These are phyloP conservation scores for Stomatorhinus walkeri DNA, from an alignment of 2,797 vertebrate genomes.

Conservation along the genomic window DNA sequence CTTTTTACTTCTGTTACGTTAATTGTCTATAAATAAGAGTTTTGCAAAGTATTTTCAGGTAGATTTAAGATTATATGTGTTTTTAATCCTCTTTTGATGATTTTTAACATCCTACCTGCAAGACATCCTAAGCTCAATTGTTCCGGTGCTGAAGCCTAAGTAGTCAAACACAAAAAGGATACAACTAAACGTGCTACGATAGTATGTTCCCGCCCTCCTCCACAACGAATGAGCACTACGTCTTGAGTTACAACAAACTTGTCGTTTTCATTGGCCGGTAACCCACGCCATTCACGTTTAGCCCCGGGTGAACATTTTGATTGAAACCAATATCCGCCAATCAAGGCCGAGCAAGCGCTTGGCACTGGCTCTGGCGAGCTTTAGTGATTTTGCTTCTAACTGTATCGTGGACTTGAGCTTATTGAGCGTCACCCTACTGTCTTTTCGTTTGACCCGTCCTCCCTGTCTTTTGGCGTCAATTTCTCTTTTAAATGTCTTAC, in stretches of 20 bases:
- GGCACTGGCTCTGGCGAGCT: background rate
- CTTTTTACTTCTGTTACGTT: background rate
- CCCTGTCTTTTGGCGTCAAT: constrained; percentile 18
- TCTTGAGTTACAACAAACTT: background rate
- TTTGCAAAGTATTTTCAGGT: background rate
- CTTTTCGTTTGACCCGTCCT: background rate
- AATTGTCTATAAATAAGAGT: background rate
- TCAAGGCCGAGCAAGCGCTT: background rate
- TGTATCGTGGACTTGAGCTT: constrained; percentile 10
- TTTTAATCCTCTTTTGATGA: background rate
- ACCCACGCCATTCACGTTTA: constrained; percentile 2
- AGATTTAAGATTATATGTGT: background rate
- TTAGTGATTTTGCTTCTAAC: constrained; percentile 5
- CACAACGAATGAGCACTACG: background rate
- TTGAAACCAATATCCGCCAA: constrained; percentile 15
- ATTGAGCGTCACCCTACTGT: constrained; percentile 12
- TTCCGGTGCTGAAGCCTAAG: background rate
- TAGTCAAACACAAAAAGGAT: constrained; percentile 2
- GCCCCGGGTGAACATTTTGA: background rate
- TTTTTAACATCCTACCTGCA: background rate
- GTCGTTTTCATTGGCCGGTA: constrained; percentile 23
- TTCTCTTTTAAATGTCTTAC: constrained; percentile 10
- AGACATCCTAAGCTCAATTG: background rate
- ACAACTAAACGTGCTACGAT: constrained; percentile 16
- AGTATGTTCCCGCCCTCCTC: background rate